Percentiles rank a stretch among this genome's conserved stretches.
These are phyloP conservation scores for Anolis sagrei DNA, from an alignment of 2,113 vertebrate genomes.

Conservation along the genomic window DNA sequence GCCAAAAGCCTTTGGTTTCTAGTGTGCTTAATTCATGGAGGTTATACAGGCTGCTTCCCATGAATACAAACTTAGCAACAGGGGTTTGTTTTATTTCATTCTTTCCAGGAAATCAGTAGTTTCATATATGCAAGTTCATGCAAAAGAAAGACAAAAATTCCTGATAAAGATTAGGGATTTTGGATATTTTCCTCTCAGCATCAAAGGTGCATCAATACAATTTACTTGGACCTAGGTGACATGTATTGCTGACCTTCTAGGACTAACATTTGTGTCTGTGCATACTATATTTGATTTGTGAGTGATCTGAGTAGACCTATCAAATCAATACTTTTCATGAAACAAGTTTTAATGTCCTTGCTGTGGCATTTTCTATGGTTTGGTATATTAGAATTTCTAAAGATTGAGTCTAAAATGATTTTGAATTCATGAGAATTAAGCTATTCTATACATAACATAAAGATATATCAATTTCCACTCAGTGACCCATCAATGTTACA, in stretches of 20 bases:
- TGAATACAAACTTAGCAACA: slow-evolving; percentile 30
- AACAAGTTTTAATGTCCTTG: background rate
- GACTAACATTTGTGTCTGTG: background rate
- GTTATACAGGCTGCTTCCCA: slow-evolving; percentile 26
- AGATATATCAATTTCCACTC: background rate
- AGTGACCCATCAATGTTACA: background rate
- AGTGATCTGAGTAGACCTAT: background rate
- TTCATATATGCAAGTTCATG: background rate
- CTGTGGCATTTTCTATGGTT: background rate
- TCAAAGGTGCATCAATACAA: fast-evolving
- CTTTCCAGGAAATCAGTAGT: slow-evolving; percentile 5
- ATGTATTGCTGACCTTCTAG: background rate
- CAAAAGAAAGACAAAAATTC: slow-evolving; percentile 1
- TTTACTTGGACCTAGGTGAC: background rate
- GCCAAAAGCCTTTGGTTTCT: slow-evolving; percentile 9
- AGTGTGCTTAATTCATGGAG: slow-evolving; percentile 39
- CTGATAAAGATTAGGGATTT: background rate
- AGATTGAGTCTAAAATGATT: background rate
- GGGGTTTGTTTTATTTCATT: slow-evolving; percentile 28
- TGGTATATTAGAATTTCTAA: background rate
- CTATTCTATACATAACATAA: background rate
- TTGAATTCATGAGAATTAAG: background rate
- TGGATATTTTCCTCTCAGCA: background rate
- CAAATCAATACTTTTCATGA: background rate
- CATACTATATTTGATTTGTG: background rate